Base-by-base conservation (phyloP, 2,113 vertebrate genomes). In the Alouatta palliata region DNA sequence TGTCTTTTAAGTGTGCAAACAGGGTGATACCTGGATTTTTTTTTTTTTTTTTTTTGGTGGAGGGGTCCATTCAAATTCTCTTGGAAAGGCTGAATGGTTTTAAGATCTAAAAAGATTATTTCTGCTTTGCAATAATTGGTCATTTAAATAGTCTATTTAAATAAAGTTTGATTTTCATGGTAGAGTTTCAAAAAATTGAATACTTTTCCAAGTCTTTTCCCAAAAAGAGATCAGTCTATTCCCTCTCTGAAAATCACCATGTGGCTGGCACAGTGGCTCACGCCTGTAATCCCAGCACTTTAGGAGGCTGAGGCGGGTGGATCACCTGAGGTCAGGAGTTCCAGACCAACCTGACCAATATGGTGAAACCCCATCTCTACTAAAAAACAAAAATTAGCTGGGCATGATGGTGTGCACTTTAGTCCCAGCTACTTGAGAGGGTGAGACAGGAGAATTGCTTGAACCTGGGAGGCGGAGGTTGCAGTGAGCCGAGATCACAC, bases 1-100 rank as follows among this genome's bases (percentile, higher is more conserved):
- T 94, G 17, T 83, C 73, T 86, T 86, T 80, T 96, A 71, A 95
- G 58, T 89, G 19, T 70, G 12, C 30, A 68, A 87, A 87, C 61
- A 61, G 14, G 76, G 79, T 73, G 21, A 49, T n/a, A 86, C 23
- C 23, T 86, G 43, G 32, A 32, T n/a, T 92, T 75, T 6, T 27
- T 21, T 45, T 32, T 14, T n/a, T 27, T 83, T 56, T 40, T 84
- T 77, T 79, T 71, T 90, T 32, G 25, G 25, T 37, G 47, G n/a
- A 9, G 12, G 25, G 20, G 35, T 2, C 0, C 10, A 27, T 40
- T 83, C 16, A 54, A 66, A 56, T 40, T 93, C 49, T 90, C 43
- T 80, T 85, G 52, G 83, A 87, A 88, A 84, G 23, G 23, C 27
- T 47, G 19, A 81, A 61, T 84, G 35, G 16, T 37, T 56, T 25